Base-by-base conservation (phyloP, 2,797 vertebrate genomes). In the Manis javanica region DNA sequence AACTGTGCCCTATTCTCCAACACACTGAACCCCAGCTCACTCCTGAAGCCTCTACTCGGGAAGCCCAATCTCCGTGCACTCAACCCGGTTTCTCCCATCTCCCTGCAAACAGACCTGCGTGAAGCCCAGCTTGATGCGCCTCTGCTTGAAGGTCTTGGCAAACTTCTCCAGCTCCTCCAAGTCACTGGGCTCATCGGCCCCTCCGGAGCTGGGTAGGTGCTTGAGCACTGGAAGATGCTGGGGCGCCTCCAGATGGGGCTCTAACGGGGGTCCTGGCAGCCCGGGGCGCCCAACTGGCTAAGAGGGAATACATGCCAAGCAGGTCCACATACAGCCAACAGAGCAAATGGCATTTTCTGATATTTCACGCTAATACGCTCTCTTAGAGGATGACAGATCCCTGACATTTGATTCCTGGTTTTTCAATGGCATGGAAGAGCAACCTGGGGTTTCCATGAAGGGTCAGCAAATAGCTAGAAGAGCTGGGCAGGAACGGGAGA, bases 111-210 rank as follows among this genome's bases (percentile, higher is more conserved):
- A 97, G 97, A 99, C 99, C 99, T 99, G 99, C 0, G 99, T 99
- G 98, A 99, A 99, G 29, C 99, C 99, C 92, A 99, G 97, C 96
- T 99, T 99, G 98, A 99, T 99, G 96, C 99, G 99, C 97, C 99
- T 99, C 82, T 99, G 99, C 96, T 99, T 99, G 98, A 99, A 99
- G 3, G 99, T 99, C 98, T 99, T 99, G 21, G 99, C 99, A 92
- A 99, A 99, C 98, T 99, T 99, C 82, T 99, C 99, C 90, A 99
- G 98, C 87, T 99, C 99, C 97, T 99, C 99, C 92, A 99, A 98
- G 94, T 99, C 99, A 8, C 99, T 99, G 96, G 99, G 99, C 81
- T 99, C 99, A 5, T 99, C 99, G 0, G 99, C 98, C 1, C 98
- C 98, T 1, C 98, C 98, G 0, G 99, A 97, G 0, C 98, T 97